Evolutionary conservation across 2,113 vertebrate species (phyloP).

Genomic region (Vireo altiloquus): DNA sequence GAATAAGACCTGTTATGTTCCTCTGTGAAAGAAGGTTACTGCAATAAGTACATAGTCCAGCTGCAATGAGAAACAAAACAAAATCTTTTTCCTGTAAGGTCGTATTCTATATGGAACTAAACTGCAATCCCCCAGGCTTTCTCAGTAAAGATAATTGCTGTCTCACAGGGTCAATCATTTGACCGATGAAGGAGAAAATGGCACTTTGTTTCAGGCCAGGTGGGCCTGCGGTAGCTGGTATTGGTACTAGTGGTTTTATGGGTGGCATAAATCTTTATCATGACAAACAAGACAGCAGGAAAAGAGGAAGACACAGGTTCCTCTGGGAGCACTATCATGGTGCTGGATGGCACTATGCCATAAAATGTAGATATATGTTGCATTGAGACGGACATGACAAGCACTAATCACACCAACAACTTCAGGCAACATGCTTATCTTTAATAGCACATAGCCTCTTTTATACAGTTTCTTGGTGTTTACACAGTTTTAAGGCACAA

Average conservation of each 20-base stretch:
- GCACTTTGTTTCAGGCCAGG: not conserved
- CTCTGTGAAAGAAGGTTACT: not conserved
- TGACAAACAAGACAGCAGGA: not conserved
- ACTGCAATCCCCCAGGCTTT: not conserved
- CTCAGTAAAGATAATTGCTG: not conserved
- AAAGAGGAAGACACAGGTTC: not conserved
- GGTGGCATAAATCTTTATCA: not conserved
- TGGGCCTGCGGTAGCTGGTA: not conserved
- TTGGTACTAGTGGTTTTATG: not conserved
- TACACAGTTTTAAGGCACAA: too few species aligned
- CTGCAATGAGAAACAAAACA: not conserved
- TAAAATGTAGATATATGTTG: not conserved
- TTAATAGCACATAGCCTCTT: too few species aligned
- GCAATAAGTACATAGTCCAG: not conserved
- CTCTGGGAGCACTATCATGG: not conserved
- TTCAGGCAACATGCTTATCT: too few species aligned
- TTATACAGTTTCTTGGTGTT: too few species aligned
- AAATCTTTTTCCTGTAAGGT: not conserved
- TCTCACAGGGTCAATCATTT: not conserved
- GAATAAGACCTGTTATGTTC: not conserved
- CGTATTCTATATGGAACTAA: not conserved
- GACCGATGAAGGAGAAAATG: not conserved
- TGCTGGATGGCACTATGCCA: not conserved
- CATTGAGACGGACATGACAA: too few species aligned
- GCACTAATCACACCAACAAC: too few species aligned